Conservation (phyloP, 2,797 vertebrate genomes). For the Cirrhinus molitorella region DNA sequence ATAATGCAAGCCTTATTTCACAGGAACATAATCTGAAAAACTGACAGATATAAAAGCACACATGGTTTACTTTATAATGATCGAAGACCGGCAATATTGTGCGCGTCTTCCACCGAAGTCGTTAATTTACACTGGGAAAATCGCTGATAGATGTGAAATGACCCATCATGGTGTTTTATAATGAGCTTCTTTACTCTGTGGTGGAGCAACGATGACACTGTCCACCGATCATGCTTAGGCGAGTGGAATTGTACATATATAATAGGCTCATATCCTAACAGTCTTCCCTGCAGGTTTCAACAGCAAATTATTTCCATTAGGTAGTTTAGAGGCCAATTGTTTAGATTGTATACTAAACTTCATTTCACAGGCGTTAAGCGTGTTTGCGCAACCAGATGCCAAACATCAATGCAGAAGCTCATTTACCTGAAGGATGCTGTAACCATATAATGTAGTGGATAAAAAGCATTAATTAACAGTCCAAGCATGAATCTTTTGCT, state of each 20-base stretch:
- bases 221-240: constrained; percentile 1
- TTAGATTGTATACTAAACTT: constrained; percentile 17
- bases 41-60: background rate
- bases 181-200: constrained; percentile 35
- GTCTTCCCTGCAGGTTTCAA: constrained; percentile 26
- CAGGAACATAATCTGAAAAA: background rate
- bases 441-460: constrained; percentile 22
- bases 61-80: constrained; percentile 18
- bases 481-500: background rate
- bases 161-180: constrained; percentile 32
- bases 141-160: constrained; percentile 47
- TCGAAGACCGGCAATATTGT: background rate
- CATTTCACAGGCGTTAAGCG: background rate
- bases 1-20: constrained; percentile 25
- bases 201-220: constrained; percentile 16
- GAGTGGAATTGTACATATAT: constrained; percentile 1
- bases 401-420: constrained; percentile 12
- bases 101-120: background rate
- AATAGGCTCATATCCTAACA: constrained; percentile 15
- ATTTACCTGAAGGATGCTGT: constrained; percentile 7
- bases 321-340: constrained; percentile 21
- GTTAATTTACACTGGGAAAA: constrained; percentile 32
- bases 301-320: constrained; percentile 30
- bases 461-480: background rate
- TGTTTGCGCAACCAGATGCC: background rate